Evolutionary conservation across 2,797 vertebrate genomes (phyloP), one percentile per base, ranked within the genome.

Genomic region (Champsocephalus gunnari): DNA sequence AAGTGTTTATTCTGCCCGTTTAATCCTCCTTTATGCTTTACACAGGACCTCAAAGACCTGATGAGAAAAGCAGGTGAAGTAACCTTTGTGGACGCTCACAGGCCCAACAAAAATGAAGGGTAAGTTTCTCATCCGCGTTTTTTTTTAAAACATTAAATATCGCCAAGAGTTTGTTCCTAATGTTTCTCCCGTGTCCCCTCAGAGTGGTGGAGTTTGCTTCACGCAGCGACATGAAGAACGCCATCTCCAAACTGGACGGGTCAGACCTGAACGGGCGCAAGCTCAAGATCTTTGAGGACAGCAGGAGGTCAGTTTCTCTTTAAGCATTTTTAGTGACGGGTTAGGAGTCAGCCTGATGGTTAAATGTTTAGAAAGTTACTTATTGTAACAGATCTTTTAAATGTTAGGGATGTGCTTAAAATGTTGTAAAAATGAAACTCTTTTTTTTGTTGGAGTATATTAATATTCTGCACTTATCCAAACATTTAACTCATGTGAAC

Each of bases 11-110:
- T 70, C 28, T 34, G 2, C 43, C 55, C 86, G 55, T 79, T 79
- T 94, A 73, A 94, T 51, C 79, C 12, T 7, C 0, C 66, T 10
- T 82, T 85, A 91, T 91, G 86, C 88, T 94, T 92, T 91, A 86
- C 93, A 87, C 94, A 98, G 97, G 97, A 98, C 92, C 94, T 98
- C 81, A 98, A 98, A 92, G 97, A 98, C 94, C 93, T 98, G 89
- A 98, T 98, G 97, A 96, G 97, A 92, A 97, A 97, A 92, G 97
- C 96, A 71, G 97, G 97, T 67, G 97, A 98, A 74, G 97, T 98
- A 57, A 98, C 97, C 44, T 98, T 97, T 94, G 97, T 98, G 93
- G 97, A 98, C 79, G 97, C 97, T 41, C 97, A 98, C 94, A 95
- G 97, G 85, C 95, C 96, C 88, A 98, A 96, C 90, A 96, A 96